A percentile compares a stretch with the other conserved stretches of the same genome.
These are phyloP conservation scores for Fragum fragum DNA, from an alignment of 2,888 invertebrate genomes.

Conservation along the genomic window DNA sequence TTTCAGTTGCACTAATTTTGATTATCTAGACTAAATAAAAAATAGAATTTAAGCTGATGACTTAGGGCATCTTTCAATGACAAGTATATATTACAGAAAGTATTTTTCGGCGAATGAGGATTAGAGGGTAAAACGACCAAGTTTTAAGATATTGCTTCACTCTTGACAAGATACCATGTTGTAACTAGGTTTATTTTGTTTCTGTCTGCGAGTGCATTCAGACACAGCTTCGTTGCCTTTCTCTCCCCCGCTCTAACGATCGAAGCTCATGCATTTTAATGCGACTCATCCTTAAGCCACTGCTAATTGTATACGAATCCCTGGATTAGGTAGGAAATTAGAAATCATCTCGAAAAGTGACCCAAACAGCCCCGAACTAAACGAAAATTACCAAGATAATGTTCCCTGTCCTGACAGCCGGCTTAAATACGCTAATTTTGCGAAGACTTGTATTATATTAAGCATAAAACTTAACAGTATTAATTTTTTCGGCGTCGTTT, in stretches of 20 bases:
- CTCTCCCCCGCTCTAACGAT: constrained; percentile 25
- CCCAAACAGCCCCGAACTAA: constrained; percentile 50
- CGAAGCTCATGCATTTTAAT: constrained; percentile 70
- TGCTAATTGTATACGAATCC: constrained; percentile 67
- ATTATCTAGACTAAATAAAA: no score
- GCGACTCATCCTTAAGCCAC: constrained; percentile 47
- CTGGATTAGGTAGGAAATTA: constrained; percentile 49
- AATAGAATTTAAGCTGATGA: no score
- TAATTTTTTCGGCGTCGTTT: constrained; percentile 71
- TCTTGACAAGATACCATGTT: no score
- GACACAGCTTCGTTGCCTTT: no score
- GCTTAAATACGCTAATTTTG: constrained; percentile 58
- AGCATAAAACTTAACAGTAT: constrained; percentile 68
- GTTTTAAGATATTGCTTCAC: no score
- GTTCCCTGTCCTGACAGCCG: constrained; percentile 30
- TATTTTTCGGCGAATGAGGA: no score
- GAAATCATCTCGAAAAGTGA: constrained; percentile 69
- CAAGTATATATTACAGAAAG: no score
- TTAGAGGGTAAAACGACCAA: no score
- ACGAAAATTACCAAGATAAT: constrained; percentile 54
- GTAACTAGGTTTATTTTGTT: no score
- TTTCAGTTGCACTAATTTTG: no score
- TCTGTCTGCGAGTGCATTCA: no score
- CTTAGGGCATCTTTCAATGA: no score
- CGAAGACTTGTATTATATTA: constrained; percentile 64